Evolutionary conservation across 2,797 vertebrate species (phyloP), one percentile per base, ranked within the genome.

Genomic region (Propithecus perrieri): DNA sequence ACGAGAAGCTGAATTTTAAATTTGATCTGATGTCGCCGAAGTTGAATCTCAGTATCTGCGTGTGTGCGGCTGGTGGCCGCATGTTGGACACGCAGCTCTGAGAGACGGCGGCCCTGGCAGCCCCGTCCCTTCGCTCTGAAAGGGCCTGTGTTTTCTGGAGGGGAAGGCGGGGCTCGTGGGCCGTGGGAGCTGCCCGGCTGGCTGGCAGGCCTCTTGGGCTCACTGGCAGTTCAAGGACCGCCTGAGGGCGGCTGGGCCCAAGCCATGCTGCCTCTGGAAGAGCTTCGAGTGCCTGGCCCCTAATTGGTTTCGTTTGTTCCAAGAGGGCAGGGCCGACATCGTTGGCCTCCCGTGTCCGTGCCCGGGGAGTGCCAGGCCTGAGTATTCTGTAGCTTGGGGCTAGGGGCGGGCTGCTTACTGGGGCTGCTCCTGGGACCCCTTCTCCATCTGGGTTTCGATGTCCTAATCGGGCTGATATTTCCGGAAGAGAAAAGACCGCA

Each of bases 331-430:
- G 30, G 33, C 38, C 48, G n/a, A 30, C 43, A 4, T 33, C 26
- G 0, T 0, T 30, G 35, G 57, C 87, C 5, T 0, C 33, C 48
- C 1, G 0, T 10, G 28, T 18, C 69, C 48, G 0, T 10, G 28
- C 22, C 69, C 48, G 18, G 0, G 55, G 30, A 35, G 15, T 0
- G 4, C 65, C 4, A 4, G 35, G 30, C 63, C 57, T 46, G 26
- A 38, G 72, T 35, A 8, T 17, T 53, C 69, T 48, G 67, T 3
- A 5, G 79, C 41, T 0, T 5, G 5, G 81, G 53, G 22, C 26
- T 7, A 4, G 71, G 26, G 48, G 24, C 0, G 4, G 50, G 24
- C 28, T 26, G 35, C 75, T 67, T 22, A 30, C 63, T 30, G 18
- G 69, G 85, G 57, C 57, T 55, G n/a, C 53, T 22, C 28, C 48